These are phyloP conservation scores for Coboldia fuscipes DNA, from an alignment of 1,140 invertebrate species.

Conservation along the genomic window DNA sequence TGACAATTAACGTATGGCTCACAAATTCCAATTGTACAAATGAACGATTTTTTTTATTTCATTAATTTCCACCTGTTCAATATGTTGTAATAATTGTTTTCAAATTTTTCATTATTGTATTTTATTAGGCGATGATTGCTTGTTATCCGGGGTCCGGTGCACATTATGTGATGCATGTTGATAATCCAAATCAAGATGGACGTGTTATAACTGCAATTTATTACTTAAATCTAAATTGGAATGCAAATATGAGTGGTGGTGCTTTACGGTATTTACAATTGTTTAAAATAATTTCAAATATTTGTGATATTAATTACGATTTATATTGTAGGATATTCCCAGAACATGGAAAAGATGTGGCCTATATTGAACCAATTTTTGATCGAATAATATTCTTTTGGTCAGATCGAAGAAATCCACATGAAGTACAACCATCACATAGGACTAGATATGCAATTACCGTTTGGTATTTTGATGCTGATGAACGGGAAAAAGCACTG, in stretches of 20 bases:
- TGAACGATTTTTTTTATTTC: too few species aligned
- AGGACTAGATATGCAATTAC: conserved; percentile 82
- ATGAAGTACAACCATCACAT: conserved; percentile 84
- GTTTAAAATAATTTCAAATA: too few species aligned
- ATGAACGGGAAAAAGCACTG: conserved; percentile 57
- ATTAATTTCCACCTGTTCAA: too few species aligned
- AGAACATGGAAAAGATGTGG: conserved; percentile 57
- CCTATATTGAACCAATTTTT: conserved; percentile 81
- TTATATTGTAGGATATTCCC: conserved; percentile 72
- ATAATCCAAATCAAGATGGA: conserved; percentile 92
- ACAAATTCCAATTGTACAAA: too few species aligned
- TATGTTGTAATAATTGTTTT: not conserved
- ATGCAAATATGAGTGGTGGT: conserved; percentile 41
- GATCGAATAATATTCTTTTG: conserved; percentile 92
- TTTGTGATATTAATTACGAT: too few species aligned
- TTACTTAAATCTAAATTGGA: conserved; percentile 88
- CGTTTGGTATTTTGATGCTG: conserved; percentile 85
- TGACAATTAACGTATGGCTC: too few species aligned
- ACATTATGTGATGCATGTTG: conserved; percentile 89
- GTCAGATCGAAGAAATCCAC: conserved; percentile 90
- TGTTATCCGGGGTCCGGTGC: conserved; percentile 85
- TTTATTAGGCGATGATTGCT: conserved; percentile 94
- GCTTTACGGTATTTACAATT: not conserved
- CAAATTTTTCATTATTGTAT: conserved; percentile 12
- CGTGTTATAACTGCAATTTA: conserved; percentile 90